Conservation (phyloP, 2,888 invertebrate genomes). For the Netelia inedita region DNA sequence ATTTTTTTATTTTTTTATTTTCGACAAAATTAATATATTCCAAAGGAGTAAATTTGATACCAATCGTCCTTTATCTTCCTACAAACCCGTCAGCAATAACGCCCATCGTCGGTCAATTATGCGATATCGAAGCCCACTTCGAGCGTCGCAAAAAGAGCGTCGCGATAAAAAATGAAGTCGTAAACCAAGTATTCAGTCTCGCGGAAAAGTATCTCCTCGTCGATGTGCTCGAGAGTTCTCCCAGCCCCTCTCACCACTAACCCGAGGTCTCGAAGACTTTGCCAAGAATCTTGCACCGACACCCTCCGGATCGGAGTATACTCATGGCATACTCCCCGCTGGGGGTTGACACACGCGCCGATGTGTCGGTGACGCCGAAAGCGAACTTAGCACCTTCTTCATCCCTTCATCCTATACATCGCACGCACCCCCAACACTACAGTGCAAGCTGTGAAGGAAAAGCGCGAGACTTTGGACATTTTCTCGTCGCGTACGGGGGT, state of each 20-base stretch:
- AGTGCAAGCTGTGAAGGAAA: constrained; percentile 1
- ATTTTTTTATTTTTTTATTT: no score
- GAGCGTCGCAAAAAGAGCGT: neutral
- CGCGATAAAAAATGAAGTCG: neutral
- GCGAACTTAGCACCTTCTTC: constrained; percentile 44
- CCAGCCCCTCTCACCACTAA: neutral
- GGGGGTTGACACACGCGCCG: constrained; percentile 12
- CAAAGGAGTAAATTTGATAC: no score
- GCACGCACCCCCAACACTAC: neutral
- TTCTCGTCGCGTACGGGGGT: neutral
- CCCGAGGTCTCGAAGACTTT: constrained; percentile 33
- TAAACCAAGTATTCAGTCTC: neutral
- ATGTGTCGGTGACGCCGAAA: constrained; percentile 38
- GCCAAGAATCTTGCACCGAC: constrained; percentile 49
- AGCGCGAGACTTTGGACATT: constrained; percentile 21
- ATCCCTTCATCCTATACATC: constrained; percentile 7
- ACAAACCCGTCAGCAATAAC: no score
- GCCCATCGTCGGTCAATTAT: neutral
- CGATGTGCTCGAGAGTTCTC: constrained; percentile 17
- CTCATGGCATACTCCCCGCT: neutral
- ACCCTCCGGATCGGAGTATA: constrained; percentile 17
- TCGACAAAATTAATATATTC: no score
- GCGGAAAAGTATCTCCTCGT: constrained; percentile 12
- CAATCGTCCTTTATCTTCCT: no score
- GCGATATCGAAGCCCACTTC: neutral